phyloP scores from a whole-genome alignment of 2,113 vertebrate species.

The Triplophysa siluroides region DNA sequence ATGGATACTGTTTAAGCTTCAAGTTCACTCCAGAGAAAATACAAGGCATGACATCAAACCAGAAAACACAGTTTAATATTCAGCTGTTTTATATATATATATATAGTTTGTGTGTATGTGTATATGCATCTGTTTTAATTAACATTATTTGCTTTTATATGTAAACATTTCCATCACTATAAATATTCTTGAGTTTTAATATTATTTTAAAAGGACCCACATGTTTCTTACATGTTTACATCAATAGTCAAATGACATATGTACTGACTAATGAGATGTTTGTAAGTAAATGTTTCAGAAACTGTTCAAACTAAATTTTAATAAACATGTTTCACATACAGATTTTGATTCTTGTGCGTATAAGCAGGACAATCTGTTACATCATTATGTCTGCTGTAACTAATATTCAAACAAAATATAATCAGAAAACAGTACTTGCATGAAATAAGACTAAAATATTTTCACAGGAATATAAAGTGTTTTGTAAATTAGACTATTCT shows the following conservation, averaged over 20 bases:
- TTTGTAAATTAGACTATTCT: neutral
- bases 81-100: neutral
- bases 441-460: neutral
- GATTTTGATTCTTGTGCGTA: neutral
- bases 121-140: neutral
- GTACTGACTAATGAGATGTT: neutral
- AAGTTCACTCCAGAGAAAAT: neutral
- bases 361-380: neutral
- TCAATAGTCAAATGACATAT: neutral
- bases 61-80: neutral
- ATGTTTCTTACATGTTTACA: neutral
- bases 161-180: neutral
- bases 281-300: slow-evolving; percentile 14
- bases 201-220: neutral
- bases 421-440: no score
- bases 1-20: neutral
- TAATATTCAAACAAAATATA: neutral
- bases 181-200: neutral
- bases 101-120: neutral
- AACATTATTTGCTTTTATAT: neutral
- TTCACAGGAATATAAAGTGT: neutral
- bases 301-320: slow-evolving; percentile 15
- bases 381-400: neutral
- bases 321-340: slow-evolving; percentile 36
- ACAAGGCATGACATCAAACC: neutral